Conservation (phyloP, 2,113 vertebrate genomes). For the Anser cygnoides region DNA sequence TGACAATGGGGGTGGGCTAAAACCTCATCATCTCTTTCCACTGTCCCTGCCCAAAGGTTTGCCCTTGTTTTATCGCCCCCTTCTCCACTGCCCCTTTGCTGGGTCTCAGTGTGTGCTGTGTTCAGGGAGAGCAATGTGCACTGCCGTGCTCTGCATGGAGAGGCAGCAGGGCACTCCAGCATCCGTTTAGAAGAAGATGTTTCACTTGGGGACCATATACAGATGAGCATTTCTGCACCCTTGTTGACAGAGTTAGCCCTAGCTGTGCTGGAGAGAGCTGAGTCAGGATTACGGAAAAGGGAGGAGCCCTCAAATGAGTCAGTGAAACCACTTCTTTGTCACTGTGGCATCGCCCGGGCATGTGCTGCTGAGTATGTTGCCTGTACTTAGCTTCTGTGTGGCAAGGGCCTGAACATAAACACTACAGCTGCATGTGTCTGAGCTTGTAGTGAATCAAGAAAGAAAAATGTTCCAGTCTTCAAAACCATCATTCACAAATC, state of each 20-base stretch:
- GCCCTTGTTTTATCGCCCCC: background rate
- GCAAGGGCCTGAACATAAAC: background rate
- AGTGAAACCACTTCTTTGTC: background rate
- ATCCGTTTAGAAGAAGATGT: background rate
- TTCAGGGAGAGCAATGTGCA: fast-evolving
- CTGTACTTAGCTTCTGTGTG: background rate
- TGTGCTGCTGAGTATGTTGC: background rate
- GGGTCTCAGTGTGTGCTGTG: background rate
- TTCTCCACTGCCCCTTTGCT: background rate
- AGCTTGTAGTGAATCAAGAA: background rate
- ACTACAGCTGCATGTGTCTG: background rate
- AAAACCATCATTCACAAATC: background rate
- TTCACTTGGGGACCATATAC: too few species aligned
- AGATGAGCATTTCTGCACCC: background rate
- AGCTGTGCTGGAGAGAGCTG: background rate
- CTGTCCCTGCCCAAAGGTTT: background rate
- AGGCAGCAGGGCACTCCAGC: background rate
- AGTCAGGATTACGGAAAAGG: background rate
- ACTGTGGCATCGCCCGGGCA: background rate
- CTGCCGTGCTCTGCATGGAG: fast-evolving
- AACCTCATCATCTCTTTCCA: background rate
- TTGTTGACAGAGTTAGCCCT: background rate
- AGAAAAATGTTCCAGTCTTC: background rate
- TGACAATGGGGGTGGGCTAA: background rate
- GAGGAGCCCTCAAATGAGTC: background rate